Percentiles rank a stretch among this genome's conserved stretches.
phyloP scores from a whole-genome alignment of 2,113 vertebrate species.

The Tupaia tana region DNA sequence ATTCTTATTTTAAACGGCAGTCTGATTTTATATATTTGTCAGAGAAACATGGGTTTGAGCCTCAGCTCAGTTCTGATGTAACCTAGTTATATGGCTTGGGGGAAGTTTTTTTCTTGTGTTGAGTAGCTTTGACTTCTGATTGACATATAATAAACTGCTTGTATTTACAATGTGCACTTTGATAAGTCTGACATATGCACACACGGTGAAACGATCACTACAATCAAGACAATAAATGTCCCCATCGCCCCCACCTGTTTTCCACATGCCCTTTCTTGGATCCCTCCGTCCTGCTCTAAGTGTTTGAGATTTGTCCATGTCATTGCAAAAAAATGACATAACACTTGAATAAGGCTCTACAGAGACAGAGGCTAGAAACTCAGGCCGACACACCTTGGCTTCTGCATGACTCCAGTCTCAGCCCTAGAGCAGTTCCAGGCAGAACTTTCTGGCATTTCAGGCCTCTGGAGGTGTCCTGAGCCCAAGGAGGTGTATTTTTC shows the following conservation, averaged over 20 bases:
- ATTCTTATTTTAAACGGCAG: constrained; percentile 16
- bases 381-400: not conserved
- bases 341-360: not conserved
- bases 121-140: not conserved
- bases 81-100: not conserved
- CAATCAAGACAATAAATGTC: not conserved
- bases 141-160: not conserved
- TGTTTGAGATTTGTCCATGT: not conserved
- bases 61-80: not conserved
- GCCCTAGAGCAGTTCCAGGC: not conserved
- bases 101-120: not conserved
- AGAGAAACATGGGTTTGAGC: not conserved
- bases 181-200: not conserved
- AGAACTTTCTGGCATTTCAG: not conserved
- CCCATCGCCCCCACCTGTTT: not conserved
- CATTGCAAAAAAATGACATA: not conserved
- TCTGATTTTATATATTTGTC: not conserved
- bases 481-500: not conserved
- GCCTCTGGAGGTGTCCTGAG: not conserved
- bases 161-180: not conserved
- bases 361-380: not conserved
- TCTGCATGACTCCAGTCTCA: not conserved
- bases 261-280: not conserved
- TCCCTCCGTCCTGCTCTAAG: not conserved
- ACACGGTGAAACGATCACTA: not conserved